Evolutionary conservation across 2,797 vertebrate genomes (phyloP), one percentile per base, ranked within the genome.

Genomic region (Amblyopsis hoosieri): DNA sequence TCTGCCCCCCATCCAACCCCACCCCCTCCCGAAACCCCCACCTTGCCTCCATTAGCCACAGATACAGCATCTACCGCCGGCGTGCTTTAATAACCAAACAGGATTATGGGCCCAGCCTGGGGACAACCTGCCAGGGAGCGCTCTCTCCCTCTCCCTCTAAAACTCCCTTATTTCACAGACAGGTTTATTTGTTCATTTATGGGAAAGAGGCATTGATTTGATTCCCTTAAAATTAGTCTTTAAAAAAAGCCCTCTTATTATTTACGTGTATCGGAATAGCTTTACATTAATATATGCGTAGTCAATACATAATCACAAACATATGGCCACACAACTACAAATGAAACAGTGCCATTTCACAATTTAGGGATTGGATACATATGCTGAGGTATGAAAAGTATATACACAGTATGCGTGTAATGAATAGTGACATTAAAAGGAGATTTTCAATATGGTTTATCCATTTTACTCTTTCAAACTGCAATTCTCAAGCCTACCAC

Each of bases 61-160:
- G 90, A 92, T 92, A 91, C 90, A 91, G 90, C 84, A 90, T 89
- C 89, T 89, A 90, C 89, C 86, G 89, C 85, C 86, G 86, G 89
- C 90, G 82, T 88, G 89, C 90, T 93, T 93, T 93, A 93, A 93
- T 93, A 93, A 92, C 91, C 92, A 92, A 92, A 92, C 91, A 93
- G 92, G 92, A 93, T 93, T 92, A 93, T 85, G 83, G 91, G 91
- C 87, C 79, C 85, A 69, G 90, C 90, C 91, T 85, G 81, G 78
- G 87, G 90, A 91, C 84, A 91, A 89, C 87, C 87, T 87, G 88
- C 85, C 79, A 90, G 89, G 86, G 87, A 88, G 81, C 79, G 82
- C 80, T 86, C 86, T 82, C 79, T 90, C 84, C 79, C 78, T 85
- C 59, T 57, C n/a, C n/a, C n/a, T n/a, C n/a, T n/a, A n/a, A 65